Conservation (phyloP, 2,113 vertebrate species). For the Tyto alba region DNA sequence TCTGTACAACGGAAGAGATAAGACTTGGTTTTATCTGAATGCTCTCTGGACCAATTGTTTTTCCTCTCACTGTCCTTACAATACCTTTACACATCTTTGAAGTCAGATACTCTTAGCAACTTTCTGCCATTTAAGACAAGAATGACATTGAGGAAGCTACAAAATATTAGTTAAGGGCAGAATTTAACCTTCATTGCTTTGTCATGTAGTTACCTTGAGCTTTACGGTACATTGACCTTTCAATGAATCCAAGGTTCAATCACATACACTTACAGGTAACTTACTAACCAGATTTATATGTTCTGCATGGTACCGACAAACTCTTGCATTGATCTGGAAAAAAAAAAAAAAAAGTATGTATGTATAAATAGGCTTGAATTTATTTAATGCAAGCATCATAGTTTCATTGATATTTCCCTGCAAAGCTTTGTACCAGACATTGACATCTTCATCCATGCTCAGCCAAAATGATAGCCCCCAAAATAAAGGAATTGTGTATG, state of each 20-base stretch:
- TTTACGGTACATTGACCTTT: neutral
- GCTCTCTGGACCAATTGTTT: constrained; percentile 7
- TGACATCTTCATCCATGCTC: neutral
- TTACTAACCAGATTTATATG: neutral
- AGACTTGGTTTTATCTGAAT: constrained; percentile 16
- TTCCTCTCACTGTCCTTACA: neutral
- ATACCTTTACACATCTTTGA: neutral
- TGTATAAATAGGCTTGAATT: neutral
- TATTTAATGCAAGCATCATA: neutral
- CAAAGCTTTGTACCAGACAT: neutral
- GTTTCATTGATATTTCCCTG: neutral
- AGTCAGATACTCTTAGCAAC: neutral
- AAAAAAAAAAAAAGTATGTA: neutral
- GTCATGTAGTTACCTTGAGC: neutral
- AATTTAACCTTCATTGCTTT: neutral
- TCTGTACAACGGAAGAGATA: neutral
- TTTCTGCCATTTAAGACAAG: neutral
- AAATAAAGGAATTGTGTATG: neutral
- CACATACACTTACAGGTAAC: neutral
- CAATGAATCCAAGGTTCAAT: neutral
- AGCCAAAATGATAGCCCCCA: neutral
- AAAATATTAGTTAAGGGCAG: neutral
- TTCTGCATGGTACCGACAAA: neutral
- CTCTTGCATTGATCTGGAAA: neutral
- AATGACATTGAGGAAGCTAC: neutral